Conservation (phyloP, 2,888 invertebrate species). For the Patella pellucida region DNA sequence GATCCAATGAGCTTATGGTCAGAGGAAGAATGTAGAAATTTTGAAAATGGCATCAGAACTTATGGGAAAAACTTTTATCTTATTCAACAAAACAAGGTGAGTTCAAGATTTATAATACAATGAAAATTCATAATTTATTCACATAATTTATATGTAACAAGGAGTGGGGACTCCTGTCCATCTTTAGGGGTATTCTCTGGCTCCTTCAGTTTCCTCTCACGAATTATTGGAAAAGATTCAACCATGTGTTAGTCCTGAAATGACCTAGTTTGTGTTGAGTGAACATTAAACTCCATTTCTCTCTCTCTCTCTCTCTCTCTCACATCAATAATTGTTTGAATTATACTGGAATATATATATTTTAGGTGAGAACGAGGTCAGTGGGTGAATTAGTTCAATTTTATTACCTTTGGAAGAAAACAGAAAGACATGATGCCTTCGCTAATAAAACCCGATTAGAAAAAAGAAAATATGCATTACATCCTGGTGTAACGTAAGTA, state of each 20-base stretch:
- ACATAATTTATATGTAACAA: no score
- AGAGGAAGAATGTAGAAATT: slow-evolving; percentile 96
- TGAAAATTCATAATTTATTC: no score
- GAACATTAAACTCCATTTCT: background rate
- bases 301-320: no score
- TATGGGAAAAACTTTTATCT: slow-evolving; percentile 97
- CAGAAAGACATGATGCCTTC: slow-evolving; percentile 91
- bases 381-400: slow-evolving; percentile 98
- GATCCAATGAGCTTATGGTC: slow-evolving; percentile 81
- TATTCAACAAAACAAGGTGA: slow-evolving; percentile 91
- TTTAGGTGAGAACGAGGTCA: slow-evolving; percentile 87
- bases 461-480: slow-evolving; percentile 91
- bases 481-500: slow-evolving; percentile 87
- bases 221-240: no score
- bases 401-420: slow-evolving; percentile 94
- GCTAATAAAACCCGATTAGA: slow-evolving; percentile 88
- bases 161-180: no score
- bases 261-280: no score
- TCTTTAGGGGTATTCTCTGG: no score
- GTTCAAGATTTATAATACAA: background rate
- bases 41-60: slow-evolving; percentile 92
- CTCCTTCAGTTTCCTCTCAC: no score
- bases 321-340: no score
- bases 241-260: no score
- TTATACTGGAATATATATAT: slow-evolving; percentile 28